A percentile compares a stretch with the other conserved stretches of the same genome.
These are phyloP conservation scores for Bombus pascuorum DNA, from an alignment of 1,140 invertebrate species.

Conservation along the genomic window DNA sequence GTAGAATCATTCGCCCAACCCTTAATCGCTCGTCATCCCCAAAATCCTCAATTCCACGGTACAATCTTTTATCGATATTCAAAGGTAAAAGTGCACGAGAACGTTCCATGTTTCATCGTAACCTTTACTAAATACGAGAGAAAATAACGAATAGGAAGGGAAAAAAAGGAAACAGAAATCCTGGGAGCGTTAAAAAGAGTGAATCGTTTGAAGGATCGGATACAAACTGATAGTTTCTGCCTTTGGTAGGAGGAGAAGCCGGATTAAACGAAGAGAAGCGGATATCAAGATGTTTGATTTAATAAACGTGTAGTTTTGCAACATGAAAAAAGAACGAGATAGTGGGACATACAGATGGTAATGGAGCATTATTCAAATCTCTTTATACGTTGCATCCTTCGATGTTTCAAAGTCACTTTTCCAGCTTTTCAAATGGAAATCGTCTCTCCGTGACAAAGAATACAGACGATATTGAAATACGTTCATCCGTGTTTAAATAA, in stretches of 20 bases:
- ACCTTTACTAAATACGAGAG: too few species aligned
- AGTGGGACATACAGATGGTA: background rate
- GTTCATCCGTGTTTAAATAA: slow-evolving; percentile 16
- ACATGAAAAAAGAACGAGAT: background rate
- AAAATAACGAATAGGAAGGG: background rate
- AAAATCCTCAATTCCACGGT: too few species aligned
- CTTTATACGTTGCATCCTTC: background rate
- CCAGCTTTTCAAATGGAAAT: slow-evolving; percentile 20
- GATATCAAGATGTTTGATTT: background rate
- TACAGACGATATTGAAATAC: slow-evolving; percentile 3
- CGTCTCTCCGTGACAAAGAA: background rate
- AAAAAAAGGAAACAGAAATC: background rate
- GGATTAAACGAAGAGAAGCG: background rate
- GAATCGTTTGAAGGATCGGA: background rate
- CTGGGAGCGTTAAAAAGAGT: background rate
- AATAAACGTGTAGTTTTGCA: background rate
- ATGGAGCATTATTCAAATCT: slow-evolving; percentile 29
- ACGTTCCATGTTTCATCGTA: too few species aligned
- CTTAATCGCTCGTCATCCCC: too few species aligned
- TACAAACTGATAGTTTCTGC: background rate
- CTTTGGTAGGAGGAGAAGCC: too few species aligned
- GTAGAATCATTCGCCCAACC: too few species aligned
- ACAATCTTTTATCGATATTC: too few species aligned
- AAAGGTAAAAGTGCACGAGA: too few species aligned
- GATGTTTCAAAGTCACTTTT: background rate